These are phyloP conservation scores for Volucella zonaria DNA, from an alignment of 2,888 invertebrate genomes.

Conservation along the genomic window DNA sequence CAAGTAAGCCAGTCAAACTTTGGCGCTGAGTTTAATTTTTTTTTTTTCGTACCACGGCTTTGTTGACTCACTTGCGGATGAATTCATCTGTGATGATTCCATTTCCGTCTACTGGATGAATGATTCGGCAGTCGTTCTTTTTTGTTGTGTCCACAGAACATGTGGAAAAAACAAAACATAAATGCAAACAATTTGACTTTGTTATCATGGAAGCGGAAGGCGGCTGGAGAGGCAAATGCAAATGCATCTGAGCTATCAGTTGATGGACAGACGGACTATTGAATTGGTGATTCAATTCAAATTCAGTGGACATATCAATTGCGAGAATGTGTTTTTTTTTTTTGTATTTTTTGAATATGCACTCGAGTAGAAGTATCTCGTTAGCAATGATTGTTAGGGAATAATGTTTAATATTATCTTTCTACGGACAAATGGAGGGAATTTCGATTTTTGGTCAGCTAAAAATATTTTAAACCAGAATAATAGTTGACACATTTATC, in stretches of 20 bases:
- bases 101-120: constrained; percentile 27
- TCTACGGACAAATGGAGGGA: too few species aligned
- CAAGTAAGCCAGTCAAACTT: constrained; percentile 22
- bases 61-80: constrained; percentile 2
- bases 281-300: constrained; percentile 65
- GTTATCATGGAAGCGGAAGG: constrained; percentile 10
- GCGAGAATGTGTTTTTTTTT: constrained; percentile 36
- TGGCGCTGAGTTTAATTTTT: background rate
- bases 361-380: constrained; percentile 3
- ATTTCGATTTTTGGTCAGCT: too few species aligned
- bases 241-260: constrained; percentile 65
- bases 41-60: background rate
- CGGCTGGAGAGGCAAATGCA: constrained; percentile 3
- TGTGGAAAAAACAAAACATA: constrained; percentile 18
- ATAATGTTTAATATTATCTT: too few species aligned
- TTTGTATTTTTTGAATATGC: background rate
- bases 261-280: constrained; percentile 52
- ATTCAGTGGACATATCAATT: constrained; percentile 64
- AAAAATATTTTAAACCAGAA: too few species aligned
- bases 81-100: constrained; percentile 25
- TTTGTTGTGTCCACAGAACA: constrained; percentile 16
- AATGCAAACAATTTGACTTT: constrained; percentile 40
- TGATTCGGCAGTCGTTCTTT: constrained; percentile 15
- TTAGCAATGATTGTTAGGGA: background rate
- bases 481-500: too few species aligned